A percentile compares a stretch with the other conserved stretches of the same genome.
Evolutionary conservation across 2,113 vertebrate species (phyloP).

Genomic region (Rhea pennata): DNA sequence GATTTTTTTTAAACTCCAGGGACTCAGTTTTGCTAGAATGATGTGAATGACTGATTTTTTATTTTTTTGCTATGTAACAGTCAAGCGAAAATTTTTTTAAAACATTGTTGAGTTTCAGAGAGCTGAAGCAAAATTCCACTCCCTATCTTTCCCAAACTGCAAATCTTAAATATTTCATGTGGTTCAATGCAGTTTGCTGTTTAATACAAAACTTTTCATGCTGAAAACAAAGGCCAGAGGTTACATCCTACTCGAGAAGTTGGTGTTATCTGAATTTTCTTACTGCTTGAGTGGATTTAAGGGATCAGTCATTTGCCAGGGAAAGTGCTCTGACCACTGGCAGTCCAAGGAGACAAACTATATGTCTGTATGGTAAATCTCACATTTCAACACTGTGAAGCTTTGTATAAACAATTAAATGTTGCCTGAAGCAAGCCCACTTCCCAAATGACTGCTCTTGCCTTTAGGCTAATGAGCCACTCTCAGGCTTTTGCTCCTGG

Average conservation of each 20-base stretch:
- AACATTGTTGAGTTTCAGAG: background rate
- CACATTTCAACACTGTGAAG: background rate
- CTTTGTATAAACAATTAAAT: background rate
- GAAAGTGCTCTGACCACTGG: background rate
- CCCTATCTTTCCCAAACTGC: background rate
- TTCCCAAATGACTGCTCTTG: background rate
- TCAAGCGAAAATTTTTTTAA: background rate
- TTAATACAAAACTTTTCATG: background rate
- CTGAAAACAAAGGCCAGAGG: background rate
- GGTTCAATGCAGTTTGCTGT: background rate
- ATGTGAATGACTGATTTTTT: background rate
- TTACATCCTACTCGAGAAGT: background rate
- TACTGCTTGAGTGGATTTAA: background rate
- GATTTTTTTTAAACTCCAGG: background rate
- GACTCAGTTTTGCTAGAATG: background rate
- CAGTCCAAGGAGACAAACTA: background rate
- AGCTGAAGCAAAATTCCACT: background rate
- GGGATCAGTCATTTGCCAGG: background rate
- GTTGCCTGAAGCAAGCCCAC: background rate
- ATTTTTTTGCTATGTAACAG: background rate
- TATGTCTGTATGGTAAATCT: background rate
- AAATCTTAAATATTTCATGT: background rate
- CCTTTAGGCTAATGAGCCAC: background rate
- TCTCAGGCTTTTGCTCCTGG: background rate
- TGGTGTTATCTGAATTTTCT: background rate